These are phyloP conservation scores for Borostomias antarcticus DNA, from an alignment of 2,797 vertebrate species.

Conservation along the genomic window DNA sequence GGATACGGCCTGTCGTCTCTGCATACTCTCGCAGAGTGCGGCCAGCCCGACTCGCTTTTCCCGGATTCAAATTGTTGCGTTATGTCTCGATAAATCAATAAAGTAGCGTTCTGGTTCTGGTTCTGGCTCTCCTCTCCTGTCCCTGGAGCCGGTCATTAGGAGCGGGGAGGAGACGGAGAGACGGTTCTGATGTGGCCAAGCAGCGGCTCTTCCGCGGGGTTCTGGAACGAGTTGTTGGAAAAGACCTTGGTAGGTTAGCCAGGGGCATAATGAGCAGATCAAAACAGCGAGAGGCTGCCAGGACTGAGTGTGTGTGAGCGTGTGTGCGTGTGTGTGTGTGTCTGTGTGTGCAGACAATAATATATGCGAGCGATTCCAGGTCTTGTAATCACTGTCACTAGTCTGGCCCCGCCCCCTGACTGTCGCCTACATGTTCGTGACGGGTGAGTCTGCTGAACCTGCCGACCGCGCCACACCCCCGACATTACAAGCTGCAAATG, in stretches of 20 bases:
- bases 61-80: conserved; percentile 43
- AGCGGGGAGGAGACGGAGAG: conserved; percentile 28
- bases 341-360: conserved; percentile 26
- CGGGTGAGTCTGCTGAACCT: neutral
- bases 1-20: conserved; percentile 34
- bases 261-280: conserved; percentile 39
- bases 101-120: conserved; percentile 4
- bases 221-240: conserved; percentile 41
- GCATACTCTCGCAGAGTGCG: conserved; percentile 15
- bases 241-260: conserved; percentile 38
- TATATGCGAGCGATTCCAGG: conserved; percentile 29
- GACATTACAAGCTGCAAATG: conserved; percentile 19
- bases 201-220: conserved; percentile 40
- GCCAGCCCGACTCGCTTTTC: conserved; percentile 27
- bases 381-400: conserved; percentile 38
- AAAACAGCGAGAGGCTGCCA: conserved; percentile 44
- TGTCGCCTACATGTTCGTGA: conserved; percentile 7
- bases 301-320: neutral
- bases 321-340: neutral
- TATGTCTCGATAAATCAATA: conserved; percentile 50
- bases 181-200: conserved; percentile 31
- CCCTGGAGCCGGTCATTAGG: conserved; percentile 37
- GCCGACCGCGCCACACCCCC: neutral
- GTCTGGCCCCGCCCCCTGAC: conserved; percentile 5
- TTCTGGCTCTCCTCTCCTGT: neutral